phyloP scores from a whole-genome alignment of 2,888 invertebrate species.

The Octodonta nipae region DNA sequence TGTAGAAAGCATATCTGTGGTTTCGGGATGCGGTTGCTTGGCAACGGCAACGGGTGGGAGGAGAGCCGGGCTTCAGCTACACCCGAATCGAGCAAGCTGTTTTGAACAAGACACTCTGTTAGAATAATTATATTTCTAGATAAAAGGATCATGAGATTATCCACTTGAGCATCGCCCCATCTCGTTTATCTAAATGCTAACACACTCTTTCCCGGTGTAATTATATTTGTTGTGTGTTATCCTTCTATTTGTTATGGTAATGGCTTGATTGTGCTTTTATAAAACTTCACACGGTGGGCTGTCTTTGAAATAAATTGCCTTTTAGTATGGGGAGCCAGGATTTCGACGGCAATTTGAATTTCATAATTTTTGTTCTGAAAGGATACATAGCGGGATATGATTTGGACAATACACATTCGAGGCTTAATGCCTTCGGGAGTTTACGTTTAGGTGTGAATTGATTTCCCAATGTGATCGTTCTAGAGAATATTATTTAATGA shows the following conservation, averaged over 20 bases:
- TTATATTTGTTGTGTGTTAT: conserved; percentile 20
- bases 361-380: too few species aligned
- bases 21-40: conserved; percentile 35
- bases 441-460: too few species aligned
- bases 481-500: too few species aligned
- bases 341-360: too few species aligned
- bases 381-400: too few species aligned
- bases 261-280: not conserved
- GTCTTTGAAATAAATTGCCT: too few species aligned
- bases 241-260: conserved; percentile 1
- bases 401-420: too few species aligned
- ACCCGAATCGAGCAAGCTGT: conserved; percentile 35
- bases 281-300: not conserved
- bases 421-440: too few species aligned
- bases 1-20: conserved; percentile 38
- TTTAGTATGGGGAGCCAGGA: too few species aligned
- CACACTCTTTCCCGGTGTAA: conserved; percentile 27
- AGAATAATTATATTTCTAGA: conserved; percentile 39
- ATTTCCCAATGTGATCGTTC: too few species aligned
- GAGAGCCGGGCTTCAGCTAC: conserved; percentile 16
- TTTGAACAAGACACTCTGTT: conserved; percentile 39
- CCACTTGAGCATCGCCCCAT: conserved; percentile 35
- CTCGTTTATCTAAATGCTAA: conserved; percentile 31
- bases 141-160: conserved; percentile 39
- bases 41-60: conserved; percentile 27